A percentile compares a stretch with the other conserved stretches of the same genome.
phyloP scores from a whole-genome alignment of 2,888 invertebrate species.

The Abrostola tripartita region DNA sequence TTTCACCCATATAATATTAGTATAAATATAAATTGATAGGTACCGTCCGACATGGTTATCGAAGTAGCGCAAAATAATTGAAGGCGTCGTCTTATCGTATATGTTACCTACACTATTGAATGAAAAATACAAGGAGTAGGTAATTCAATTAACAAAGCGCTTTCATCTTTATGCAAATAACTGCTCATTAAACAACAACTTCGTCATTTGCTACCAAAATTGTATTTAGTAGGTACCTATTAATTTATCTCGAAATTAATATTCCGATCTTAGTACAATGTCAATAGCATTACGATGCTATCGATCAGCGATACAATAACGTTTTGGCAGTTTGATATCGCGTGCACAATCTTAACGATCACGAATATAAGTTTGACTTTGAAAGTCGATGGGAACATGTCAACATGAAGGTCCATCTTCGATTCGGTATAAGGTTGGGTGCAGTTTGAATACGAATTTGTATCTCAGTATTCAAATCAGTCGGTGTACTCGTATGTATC shows the following conservation, averaged over 20 bases:
- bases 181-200: too few species aligned
- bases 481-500: neutral
- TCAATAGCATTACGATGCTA: conserved; percentile 20
- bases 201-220: neutral
- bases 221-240: neutral
- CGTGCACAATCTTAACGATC: conserved; percentile 37
- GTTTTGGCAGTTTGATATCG: conserved; percentile 36
- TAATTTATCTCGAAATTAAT: conserved; percentile 19
- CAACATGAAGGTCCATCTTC: conserved; percentile 41
- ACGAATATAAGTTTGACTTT: conserved; percentile 53
- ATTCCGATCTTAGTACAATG: conserved; percentile 27
- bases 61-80: too few species aligned
- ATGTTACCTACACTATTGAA: too few species aligned
- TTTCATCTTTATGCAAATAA: too few species aligned
- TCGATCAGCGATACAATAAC: conserved; percentile 24
- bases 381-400: conserved; percentile 49
- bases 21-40: too few species aligned
- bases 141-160: neutral
- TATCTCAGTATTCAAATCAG: conserved; percentile 1
- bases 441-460: conserved; percentile 28
- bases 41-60: too few species aligned
- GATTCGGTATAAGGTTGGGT: conserved; percentile 26
- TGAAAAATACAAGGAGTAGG: neutral
- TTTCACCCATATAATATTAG: too few species aligned
- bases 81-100: too few species aligned